phyloP scores from a whole-genome alignment of 1,140 invertebrate species.

The Proctacanthus coquilletti region DNA sequence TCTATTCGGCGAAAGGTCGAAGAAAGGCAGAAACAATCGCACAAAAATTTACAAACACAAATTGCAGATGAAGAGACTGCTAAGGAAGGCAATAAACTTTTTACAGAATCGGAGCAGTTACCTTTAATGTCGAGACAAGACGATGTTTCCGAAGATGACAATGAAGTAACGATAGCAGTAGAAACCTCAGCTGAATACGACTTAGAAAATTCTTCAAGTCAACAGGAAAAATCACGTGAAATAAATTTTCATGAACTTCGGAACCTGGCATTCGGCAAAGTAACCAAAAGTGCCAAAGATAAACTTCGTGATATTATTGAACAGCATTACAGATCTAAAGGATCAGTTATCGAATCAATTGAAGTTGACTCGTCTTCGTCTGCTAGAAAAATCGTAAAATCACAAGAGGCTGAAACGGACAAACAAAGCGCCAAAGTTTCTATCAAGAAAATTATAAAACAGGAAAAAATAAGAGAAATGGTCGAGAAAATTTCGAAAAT shows the following conservation, averaged over 20 bases:
- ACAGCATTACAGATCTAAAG: constrained; percentile 23
- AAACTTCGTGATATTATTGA: constrained; percentile 22
- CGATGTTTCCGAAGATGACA: too few relatives aligned
- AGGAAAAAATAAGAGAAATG: constrained; percentile 33
- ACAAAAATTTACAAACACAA: too few relatives aligned
- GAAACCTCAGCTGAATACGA: constrained; percentile 14
- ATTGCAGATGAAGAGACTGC: too few relatives aligned
- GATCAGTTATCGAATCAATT: constrained; percentile 16
- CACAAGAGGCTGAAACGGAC: constrained; percentile 15
- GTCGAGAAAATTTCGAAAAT: constrained; percentile 27
- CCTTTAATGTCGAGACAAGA: too few relatives aligned
- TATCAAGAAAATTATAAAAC: constrained; percentile 34
- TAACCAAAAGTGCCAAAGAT: constrained; percentile 16
- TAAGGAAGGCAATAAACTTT: too few relatives aligned
- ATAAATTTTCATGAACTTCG: constrained; percentile 24
- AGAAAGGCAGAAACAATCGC: too few relatives aligned
- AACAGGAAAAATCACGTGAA: constrained; percentile 12
- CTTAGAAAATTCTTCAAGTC: constrained; percentile 1
- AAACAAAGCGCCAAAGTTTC: constrained; percentile 25
- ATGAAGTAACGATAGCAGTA: too few relatives aligned
- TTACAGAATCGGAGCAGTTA: too few relatives aligned
- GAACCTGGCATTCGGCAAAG: constrained; percentile 18
- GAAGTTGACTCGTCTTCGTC: constrained; percentile 22
- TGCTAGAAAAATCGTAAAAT: too few relatives aligned
- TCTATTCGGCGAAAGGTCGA: too few relatives aligned